Percentiles rank a stretch among this genome's conserved stretches.
Conservation (phyloP, 1,140 invertebrate species). For the Spodoptera litura region DNA sequence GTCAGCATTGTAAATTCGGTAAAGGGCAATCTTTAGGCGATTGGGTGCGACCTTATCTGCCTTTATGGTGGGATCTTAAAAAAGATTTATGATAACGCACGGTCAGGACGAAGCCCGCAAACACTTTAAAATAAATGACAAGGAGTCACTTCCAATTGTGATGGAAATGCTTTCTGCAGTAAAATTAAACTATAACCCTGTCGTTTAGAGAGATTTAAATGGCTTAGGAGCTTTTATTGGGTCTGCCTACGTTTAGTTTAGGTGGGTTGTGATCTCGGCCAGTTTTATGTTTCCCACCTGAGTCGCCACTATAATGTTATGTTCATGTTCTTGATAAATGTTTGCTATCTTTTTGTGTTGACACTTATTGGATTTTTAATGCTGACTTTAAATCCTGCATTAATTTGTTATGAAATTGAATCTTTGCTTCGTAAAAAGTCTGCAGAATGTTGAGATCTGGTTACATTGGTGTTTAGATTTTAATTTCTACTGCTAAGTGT, state of each 20-base stretch:
- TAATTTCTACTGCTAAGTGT: conserved; percentile 42
- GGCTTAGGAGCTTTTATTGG: conserved; percentile 79
- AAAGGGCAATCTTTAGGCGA: conserved; percentile 82
- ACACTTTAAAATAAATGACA: conserved; percentile 86
- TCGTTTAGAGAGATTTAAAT: conserved; percentile 84
- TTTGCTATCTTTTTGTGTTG: conserved; percentile 40
- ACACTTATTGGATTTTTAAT: conserved; percentile 35
- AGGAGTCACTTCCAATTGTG: conserved; percentile 85
- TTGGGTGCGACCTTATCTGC: conserved; percentile 84
- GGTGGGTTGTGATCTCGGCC: conserved; percentile 64
- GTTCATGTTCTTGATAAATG: conserved; percentile 52
- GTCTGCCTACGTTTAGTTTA: conserved; percentile 72
- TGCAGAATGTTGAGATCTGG: neutral
- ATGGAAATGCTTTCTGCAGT: conserved; percentile 86
- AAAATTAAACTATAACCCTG: conserved; percentile 85
- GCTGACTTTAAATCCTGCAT: conserved; percentile 19
- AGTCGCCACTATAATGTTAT: conserved; percentile 53
- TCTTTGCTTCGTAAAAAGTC: neutral
- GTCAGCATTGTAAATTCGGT: conserved; percentile 79
- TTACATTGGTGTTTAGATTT: conserved; percentile 13
- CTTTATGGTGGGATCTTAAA: conserved; percentile 84
- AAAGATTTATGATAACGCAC: conserved; percentile 86
- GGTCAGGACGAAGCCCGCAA: conserved; percentile 74
- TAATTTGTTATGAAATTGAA: conserved; percentile 35
- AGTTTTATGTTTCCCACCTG: conserved; percentile 70